Evolutionary conservation across 2,113 vertebrate species (phyloP), one percentile per base, ranked within the genome.

Genomic region (Oxygymnocypris stewartii): DNA sequence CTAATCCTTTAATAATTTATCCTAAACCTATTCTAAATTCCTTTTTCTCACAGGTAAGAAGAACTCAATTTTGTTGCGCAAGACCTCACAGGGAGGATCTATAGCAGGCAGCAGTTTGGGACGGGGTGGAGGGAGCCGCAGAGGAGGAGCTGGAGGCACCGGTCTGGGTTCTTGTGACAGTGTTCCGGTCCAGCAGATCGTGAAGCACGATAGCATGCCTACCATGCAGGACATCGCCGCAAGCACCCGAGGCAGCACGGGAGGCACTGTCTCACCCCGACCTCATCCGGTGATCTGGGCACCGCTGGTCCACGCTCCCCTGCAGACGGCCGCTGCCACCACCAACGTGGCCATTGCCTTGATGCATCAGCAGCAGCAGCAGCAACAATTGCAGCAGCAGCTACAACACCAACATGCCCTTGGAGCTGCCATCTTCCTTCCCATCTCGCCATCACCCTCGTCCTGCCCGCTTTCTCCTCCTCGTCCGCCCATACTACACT

Each of bases 261-360:
- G 92, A 47, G 93, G 94, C 57, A 89, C 92, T 0, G 91, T 95
- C 87, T 96, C 94, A 20, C 94, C 95, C 4, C 90, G 93, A 77
- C 94, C 96, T 40, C 95, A 95, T 40, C 97, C 96, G 0, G 93
- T 98, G 65, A 97, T 99, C 90, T 99, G 97, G 98, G 98, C 97
- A 3, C 98, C 97, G 0, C 93, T 99, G 88, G 96, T 99, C 35
- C 97, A 98, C 0, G 97, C 96, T 0, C 98, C 98, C 0, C 92
- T 99, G 84, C 98, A 99, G 83, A 95, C 98, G 0, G 97, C 97
- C 0, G 97, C 97, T 0, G 96, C 97, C 88, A 97, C 97, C 87
- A 98, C 97, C 87, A 98, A 94, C 0, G 98, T 99, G 86, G 97
- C 98, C 93, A 98, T 99, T 2, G 96, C 97, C 9, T 93, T 99